Evolutionary conservation across 2,888 invertebrate genomes (phyloP).

Genomic region (Ichneumoninae sp.): DNA sequence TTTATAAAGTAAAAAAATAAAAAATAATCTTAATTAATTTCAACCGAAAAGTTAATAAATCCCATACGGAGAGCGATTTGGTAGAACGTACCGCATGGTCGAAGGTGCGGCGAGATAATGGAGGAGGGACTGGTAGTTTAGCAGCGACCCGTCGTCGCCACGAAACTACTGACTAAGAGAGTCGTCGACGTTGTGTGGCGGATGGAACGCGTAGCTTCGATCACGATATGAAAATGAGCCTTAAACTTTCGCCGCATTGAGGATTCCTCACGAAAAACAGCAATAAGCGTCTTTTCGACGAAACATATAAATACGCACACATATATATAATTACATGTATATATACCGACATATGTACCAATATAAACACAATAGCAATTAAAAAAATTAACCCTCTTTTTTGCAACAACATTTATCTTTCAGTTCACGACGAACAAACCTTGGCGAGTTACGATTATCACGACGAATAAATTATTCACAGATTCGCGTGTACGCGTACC

Average conservation of each 20-base stretch:
- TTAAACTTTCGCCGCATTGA: conserved; percentile 8
- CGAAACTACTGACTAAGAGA: conserved; percentile 8
- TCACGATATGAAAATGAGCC: conserved; percentile 10
- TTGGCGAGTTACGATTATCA: not conserved
- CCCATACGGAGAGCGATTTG: not conserved
- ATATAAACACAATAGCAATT: not conserved
- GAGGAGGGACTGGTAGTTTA: conserved; percentile 33
- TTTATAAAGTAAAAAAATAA: not conserved
- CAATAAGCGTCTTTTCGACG: not conserved
- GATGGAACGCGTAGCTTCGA: conserved; percentile 6
- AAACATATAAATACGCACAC: not conserved
- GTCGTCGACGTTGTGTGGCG: not conserved
- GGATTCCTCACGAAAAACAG: not conserved
- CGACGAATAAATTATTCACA: conserved; percentile 24
- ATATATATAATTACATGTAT: not conserved
- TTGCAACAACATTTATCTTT: not conserved
- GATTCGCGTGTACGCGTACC: conserved; percentile 14
- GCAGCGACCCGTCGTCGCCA: conserved; percentile 17
- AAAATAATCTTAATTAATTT: not conserved
- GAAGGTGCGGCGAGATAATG: conserved; percentile 54
- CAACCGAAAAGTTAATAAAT: not conserved
- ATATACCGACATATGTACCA: not conserved
- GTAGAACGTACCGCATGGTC: conserved; percentile 59
- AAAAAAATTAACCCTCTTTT: conserved; percentile 20
- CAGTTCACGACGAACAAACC: not conserved